A percentile compares a stretch with the other conserved stretches of the same genome.
These are phyloP conservation scores for Xanthia icteritia DNA, from an alignment of 2,888 invertebrate genomes.

Conservation along the genomic window DNA sequence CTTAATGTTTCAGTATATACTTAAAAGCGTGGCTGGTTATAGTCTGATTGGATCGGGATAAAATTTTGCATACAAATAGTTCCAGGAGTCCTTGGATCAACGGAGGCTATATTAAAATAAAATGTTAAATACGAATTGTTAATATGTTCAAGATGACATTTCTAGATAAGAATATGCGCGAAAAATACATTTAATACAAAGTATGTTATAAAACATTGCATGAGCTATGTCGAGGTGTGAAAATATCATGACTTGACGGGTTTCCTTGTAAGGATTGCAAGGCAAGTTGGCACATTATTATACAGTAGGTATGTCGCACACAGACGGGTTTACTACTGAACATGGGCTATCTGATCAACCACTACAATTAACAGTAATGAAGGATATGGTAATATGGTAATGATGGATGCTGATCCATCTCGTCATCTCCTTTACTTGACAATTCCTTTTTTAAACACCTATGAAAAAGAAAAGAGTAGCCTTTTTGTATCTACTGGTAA, in stretches of 20 bases:
- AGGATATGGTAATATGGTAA: constrained; percentile 51
- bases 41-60: constrained; percentile 48
- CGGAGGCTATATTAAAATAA: constrained; percentile 23
- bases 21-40: constrained; percentile 52
- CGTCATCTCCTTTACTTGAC: constrained; percentile 10
- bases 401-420: constrained; percentile 37
- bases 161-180: constrained; percentile 29
- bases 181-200: constrained; percentile 39
- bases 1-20: constrained; percentile 48
- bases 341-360: constrained; percentile 41
- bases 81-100: constrained; percentile 36
- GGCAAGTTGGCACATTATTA: constrained; percentile 29
- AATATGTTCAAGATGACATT: constrained; percentile 33
- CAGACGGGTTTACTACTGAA: constrained; percentile 36
- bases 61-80: constrained; percentile 61
- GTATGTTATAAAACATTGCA: constrained; percentile 38
- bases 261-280: constrained; percentile 49
- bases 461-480: constrained; percentile 6
- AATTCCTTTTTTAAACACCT: constrained; percentile 20
- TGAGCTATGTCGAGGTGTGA: constrained; percentile 46
- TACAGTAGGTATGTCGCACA: constrained; percentile 23
- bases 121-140: constrained; percentile 37
- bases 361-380: constrained; percentile 54
- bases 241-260: constrained; percentile 34
- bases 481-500: not conserved